phyloP scores from a whole-genome alignment of 2,888 invertebrate species.

The Zonitis immaculata region DNA sequence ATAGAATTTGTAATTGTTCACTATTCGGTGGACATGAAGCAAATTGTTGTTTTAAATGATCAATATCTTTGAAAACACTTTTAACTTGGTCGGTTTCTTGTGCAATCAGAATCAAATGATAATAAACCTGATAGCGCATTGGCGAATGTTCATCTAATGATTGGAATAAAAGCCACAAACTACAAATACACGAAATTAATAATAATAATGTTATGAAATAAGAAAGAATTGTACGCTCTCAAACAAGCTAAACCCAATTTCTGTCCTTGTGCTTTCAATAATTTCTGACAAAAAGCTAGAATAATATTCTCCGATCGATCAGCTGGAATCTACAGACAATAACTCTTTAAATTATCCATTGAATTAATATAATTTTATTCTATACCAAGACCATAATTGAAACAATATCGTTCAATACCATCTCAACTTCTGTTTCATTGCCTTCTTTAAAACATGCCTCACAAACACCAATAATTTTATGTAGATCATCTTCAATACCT shows the following conservation, averaged over 20 bases:
- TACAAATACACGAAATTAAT: too few relatives aligned
- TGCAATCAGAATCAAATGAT: conserved; percentile 84
- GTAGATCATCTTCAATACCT: conserved; percentile 88
- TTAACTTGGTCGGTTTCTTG: conserved; percentile 81
- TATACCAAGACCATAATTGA: conserved; percentile 87
- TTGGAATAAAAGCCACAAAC: conserved; percentile 88
- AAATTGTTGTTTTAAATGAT: conserved; percentile 77
- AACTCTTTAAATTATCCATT: conserved; percentile 8
- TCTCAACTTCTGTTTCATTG: conserved; percentile 83
- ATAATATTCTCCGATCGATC: conserved; percentile 87
- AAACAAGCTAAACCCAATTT: conserved; percentile 77
- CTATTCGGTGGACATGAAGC: conserved; percentile 74
- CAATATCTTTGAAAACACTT: conserved; percentile 79
- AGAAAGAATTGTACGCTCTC: conserved; percentile 55
- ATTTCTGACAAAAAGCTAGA: conserved; percentile 85
- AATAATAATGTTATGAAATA: too few relatives aligned
- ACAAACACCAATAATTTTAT: conserved; percentile 91
- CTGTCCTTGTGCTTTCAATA: conserved; percentile 79
- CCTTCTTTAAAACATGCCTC: conserved; percentile 88
- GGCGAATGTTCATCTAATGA: conserved; percentile 80
- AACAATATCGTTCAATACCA: conserved; percentile 91
- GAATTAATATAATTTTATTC: conserved; percentile 24
- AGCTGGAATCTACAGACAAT: conserved; percentile 63
- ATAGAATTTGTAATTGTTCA: conserved; percentile 87
- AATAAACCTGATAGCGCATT: conserved; percentile 88